phyloP scores from a whole-genome alignment of 2,888 invertebrate genomes.

The Plagodis pulveraria region DNA sequence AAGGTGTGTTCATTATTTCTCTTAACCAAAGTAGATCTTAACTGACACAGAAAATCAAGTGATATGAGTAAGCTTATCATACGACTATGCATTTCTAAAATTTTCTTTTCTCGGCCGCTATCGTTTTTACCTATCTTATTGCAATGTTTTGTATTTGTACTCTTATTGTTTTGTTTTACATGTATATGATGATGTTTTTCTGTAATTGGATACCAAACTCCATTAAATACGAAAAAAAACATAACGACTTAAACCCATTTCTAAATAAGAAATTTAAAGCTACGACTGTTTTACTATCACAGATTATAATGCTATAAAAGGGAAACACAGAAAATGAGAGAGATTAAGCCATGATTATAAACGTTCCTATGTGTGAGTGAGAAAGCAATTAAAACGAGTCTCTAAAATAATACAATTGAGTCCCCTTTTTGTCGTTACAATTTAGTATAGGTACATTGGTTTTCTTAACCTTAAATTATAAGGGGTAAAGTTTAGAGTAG shows the following conservation, averaged over 20 bases:
- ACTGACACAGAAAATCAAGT: too few species aligned
- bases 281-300: constrained; percentile 44
- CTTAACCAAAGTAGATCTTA: too few species aligned
- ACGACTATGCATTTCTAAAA: too few species aligned
- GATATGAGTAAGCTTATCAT: too few species aligned
- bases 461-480: constrained; percentile 39
- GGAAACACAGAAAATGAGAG: constrained; percentile 17
- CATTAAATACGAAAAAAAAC: constrained; percentile 26
- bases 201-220: constrained; percentile 10
- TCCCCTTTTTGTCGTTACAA: constrained; percentile 45
- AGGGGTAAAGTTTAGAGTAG: constrained; percentile 20
- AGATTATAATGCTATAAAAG: constrained; percentile 38
- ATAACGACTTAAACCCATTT: constrained; percentile 36
- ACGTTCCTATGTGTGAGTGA: constrained; percentile 5
- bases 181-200: not conserved
- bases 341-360: constrained; percentile 14
- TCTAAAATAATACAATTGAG: constrained; percentile 48
- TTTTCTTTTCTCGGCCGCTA: too few species aligned
- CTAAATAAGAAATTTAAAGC: constrained; percentile 46
- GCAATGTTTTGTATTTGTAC: too few species aligned
- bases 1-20: too few species aligned
- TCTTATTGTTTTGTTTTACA: not conserved
- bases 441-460: constrained; percentile 45
- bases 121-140: too few species aligned
- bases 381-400: constrained; percentile 13